These are phyloP conservation scores for Sminthurides aquaticus DNA, from an alignment of 2,888 invertebrate species.

Conservation along the genomic window DNA sequence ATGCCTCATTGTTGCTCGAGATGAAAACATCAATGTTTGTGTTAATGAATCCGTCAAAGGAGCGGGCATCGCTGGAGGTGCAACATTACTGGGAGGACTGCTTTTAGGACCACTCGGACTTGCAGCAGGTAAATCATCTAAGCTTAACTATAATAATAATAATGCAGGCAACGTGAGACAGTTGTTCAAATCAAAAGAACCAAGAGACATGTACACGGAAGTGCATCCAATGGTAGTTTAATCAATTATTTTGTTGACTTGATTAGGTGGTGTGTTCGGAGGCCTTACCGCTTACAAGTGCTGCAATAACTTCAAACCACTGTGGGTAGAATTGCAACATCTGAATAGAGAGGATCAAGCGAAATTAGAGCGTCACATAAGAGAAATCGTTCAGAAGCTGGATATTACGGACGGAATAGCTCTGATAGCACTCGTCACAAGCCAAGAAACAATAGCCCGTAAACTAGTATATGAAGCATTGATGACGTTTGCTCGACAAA, in stretches of 20 bases:
- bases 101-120: slow-evolving; percentile 36
- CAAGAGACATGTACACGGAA: too few species aligned
- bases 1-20: slow-evolving; percentile 30
- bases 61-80: slow-evolving; percentile 28
- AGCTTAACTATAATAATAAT: neutral
- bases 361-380: slow-evolving; percentile 30
- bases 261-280: slow-evolving; percentile 30
- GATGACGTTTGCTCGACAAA: slow-evolving; percentile 15
- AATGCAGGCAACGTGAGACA: neutral
- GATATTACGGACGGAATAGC: slow-evolving; percentile 33
- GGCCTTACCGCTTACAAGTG: slow-evolving; percentile 23
- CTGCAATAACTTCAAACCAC: slow-evolving; percentile 30
- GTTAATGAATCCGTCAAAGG: slow-evolving; percentile 36
- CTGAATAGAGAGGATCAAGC: slow-evolving; percentile 31
- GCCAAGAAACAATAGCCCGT: slow-evolving; percentile 20
- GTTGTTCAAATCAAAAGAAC: neutral
- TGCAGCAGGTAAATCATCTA: slow-evolving; percentile 27
- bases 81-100: slow-evolving; percentile 31
- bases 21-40: slow-evolving; percentile 34
- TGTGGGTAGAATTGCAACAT: slow-evolving; percentile 25
- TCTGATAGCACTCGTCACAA: slow-evolving; percentile 29
- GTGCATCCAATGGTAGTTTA: too few species aligned
- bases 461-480: slow-evolving; percentile 26
- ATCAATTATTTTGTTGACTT: neutral
- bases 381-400: slow-evolving; percentile 22